Conservation (phyloP, 2,797 vertebrate species). For the Geotrypetes seraphini region DNA sequence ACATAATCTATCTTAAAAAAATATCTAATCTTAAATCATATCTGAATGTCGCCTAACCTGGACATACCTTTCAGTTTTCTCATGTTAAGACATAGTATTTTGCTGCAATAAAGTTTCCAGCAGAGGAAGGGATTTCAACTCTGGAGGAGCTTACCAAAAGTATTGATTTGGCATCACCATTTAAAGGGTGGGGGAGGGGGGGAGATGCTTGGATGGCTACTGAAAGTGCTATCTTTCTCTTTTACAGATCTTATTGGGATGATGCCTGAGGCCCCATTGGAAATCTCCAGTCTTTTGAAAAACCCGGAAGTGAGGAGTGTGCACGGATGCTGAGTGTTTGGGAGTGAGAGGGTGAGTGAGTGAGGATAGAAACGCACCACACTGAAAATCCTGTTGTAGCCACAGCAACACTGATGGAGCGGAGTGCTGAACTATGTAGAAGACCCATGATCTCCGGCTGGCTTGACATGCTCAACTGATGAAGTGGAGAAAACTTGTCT, state of each 20-base stretch:
- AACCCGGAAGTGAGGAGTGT: conserved; percentile 76
- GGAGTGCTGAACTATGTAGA: conserved; percentile 52
- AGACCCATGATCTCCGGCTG: conserved; percentile 36
- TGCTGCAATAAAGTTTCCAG: too few species aligned
- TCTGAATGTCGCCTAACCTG: too few species aligned
- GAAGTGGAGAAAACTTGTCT: too few species aligned
- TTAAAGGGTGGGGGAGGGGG: too few species aligned
- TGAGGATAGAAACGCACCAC: conserved; percentile 86
- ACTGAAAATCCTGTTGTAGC: conserved; percentile 68
- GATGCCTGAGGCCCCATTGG: conserved; percentile 72
- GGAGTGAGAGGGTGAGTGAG: conserved; percentile 79
- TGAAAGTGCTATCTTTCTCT: background rate
- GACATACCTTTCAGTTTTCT: background rate
- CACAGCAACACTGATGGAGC: conserved; percentile 52
- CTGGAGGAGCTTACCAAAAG: too few species aligned
- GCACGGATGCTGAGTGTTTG: conserved; percentile 82
- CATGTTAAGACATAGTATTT: too few species aligned
- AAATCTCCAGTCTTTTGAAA: conserved; percentile 77
- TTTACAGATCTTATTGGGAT: conserved; percentile 63
- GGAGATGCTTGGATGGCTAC: too few species aligned
- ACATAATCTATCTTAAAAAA: too few species aligned
- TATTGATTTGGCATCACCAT: too few species aligned
- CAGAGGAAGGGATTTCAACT: too few species aligned
- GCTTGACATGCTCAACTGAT: too few species aligned
- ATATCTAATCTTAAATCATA: too few species aligned